These are phyloP conservation scores for Patiria miniata DNA, from an alignment of 35 echinoderm and acorn worm species.

Conservation along the genomic window DNA sequence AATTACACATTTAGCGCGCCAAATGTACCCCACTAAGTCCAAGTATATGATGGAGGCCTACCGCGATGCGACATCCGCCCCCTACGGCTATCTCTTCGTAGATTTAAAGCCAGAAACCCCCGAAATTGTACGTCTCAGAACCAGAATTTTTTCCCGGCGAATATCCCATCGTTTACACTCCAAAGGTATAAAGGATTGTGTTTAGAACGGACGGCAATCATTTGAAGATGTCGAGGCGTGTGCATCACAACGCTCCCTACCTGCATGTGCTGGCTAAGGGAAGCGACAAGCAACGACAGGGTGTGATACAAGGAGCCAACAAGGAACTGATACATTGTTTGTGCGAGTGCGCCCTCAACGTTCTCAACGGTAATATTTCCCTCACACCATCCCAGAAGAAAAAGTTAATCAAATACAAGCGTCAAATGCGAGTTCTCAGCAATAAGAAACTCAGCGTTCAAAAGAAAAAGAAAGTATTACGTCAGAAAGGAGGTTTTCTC, in stretches of 20 bases:
- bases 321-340: slow-evolving; percentile 51
- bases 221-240: slow-evolving; percentile 40
- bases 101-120: too few species aligned
- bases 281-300: slow-evolving; percentile 48
- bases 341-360: slow-evolving; percentile 68
- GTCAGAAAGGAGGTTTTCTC: slow-evolving; percentile 56
- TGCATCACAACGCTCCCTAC: slow-evolving; percentile 56
- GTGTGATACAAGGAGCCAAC: slow-evolving; percentile 52
- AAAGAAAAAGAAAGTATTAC: slow-evolving; percentile 35
- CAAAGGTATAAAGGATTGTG: slow-evolving; percentile 27
- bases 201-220: not conserved
- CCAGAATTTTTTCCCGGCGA: too few species aligned
- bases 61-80: too few species aligned
- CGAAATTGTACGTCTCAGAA: too few species aligned
- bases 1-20: too few species aligned
- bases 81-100: too few species aligned
- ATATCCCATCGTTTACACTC: too few species aligned
- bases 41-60: too few species aligned
- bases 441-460: slow-evolving; percentile 36
- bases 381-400: slow-evolving; percentile 44
- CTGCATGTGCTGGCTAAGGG: slow-evolving; percentile 62
- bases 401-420: slow-evolving; percentile 55
- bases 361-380: slow-evolving; percentile 53
- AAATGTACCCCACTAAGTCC: too few species aligned
- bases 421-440: slow-evolving; percentile 39